Conservation (phyloP, 2,797 vertebrate species). For the Euphonia xanthogaster region DNA sequence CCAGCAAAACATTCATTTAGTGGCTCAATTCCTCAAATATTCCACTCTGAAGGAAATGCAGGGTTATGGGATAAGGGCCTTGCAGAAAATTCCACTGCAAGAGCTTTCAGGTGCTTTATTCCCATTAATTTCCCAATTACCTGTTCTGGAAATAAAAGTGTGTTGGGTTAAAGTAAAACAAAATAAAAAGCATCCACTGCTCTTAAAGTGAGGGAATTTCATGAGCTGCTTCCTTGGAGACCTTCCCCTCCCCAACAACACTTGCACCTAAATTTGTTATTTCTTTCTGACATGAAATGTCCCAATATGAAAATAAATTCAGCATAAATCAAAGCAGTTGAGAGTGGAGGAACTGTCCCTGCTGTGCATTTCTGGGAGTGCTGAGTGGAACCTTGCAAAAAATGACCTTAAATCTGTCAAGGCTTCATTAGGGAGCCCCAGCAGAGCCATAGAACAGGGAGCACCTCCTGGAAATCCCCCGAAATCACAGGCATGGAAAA, state of each 20-base stretch:
- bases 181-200: background rate
- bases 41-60: rapidly evolving
- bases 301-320: background rate
- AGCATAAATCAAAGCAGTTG: background rate
- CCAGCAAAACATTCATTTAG: background rate
- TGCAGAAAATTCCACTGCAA: background rate
- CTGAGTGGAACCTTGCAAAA: slow-evolving; percentile 9
- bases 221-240: background rate
- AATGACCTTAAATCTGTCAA: slow-evolving; percentile 53
- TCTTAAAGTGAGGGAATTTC: background rate
- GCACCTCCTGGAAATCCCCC: slow-evolving; percentile 41
- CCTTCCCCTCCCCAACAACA: background rate
- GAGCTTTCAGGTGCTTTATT: background rate
- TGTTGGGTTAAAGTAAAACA: background rate
- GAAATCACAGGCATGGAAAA: background rate
- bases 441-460: background rate
- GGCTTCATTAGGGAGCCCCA: slow-evolving; percentile 35
- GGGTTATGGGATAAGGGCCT: rapidly evolving
- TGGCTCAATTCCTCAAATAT: background rate
- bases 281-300: background rate
- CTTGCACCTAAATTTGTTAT: background rate
- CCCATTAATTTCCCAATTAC: background rate
- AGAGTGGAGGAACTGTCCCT: background rate
- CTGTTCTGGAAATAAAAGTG: background rate
- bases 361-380: slow-evolving; percentile 15